Evolutionary conservation across 2,113 vertebrate species (phyloP).

Genomic region (Egretta garzetta): DNA sequence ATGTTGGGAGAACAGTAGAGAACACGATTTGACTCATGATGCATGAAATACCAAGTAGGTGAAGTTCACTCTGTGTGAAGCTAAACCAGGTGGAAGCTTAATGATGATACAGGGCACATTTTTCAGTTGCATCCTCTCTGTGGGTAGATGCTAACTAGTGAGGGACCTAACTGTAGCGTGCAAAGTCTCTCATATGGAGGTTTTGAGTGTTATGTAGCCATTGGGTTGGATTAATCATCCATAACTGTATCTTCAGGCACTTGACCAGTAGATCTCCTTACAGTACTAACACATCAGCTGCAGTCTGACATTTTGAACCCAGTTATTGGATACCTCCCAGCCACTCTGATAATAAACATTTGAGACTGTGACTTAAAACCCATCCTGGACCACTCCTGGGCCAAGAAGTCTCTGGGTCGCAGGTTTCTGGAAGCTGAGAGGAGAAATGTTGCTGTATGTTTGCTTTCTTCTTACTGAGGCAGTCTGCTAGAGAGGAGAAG

Average conservation of each 20-base stretch:
- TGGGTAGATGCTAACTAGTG: not conserved
- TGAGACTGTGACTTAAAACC: not conserved
- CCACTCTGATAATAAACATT: not conserved
- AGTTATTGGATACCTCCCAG: not conserved
- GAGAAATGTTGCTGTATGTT: not conserved
- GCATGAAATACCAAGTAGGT: not conserved
- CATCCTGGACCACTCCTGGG: not conserved
- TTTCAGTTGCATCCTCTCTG: not conserved
- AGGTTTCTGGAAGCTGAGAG: not conserved
- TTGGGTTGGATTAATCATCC: not conserved
- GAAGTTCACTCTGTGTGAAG: not conserved
- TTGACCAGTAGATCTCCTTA: not conserved
- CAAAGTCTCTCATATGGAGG: not conserved
- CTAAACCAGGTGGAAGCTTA: not conserved
- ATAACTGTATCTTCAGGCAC: not conserved
- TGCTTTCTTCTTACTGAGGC: not conserved
- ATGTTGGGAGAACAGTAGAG: not conserved
- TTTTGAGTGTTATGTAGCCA: not conserved
- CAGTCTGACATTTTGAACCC: not conserved
- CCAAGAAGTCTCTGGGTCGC: not conserved
- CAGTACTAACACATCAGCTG: not conserved
- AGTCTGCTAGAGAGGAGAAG: not conserved
- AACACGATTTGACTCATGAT: not conserved
- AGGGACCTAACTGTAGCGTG: not conserved
- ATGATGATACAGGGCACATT: fast-evolving